A percentile compares a stretch with the other conserved stretches of the same genome.
Conservation (phyloP, 1,140 invertebrate genomes). For the Hycleus phaleratus region DNA sequence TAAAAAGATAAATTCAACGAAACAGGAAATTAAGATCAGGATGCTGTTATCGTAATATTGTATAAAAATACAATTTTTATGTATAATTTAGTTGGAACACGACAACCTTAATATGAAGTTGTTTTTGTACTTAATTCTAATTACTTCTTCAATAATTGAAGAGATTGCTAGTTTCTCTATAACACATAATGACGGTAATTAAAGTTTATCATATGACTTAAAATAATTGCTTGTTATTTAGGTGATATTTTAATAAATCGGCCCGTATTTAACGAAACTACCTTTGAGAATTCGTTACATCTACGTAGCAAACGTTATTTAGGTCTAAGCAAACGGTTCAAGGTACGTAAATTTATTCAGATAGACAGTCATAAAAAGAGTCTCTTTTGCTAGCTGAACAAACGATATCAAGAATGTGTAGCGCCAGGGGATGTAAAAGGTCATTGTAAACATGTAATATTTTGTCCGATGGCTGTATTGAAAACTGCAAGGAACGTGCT, state of each 20-base stretch:
- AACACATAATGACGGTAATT: too few relatives aligned
- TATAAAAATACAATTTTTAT: too few relatives aligned
- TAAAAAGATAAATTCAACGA: too few relatives aligned
- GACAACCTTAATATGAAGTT: too few relatives aligned
- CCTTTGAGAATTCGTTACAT: constrained; percentile 9
- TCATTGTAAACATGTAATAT: constrained; percentile 54
- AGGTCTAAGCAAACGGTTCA: constrained; percentile 31
- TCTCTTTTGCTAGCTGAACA: constrained; percentile 38
- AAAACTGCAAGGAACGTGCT: constrained; percentile 49
- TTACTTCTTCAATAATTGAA: too few relatives aligned
- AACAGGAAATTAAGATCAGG: too few relatives aligned
- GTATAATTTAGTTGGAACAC: too few relatives aligned
- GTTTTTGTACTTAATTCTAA: too few relatives aligned
- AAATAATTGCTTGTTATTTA: neutral
- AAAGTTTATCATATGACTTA: too few relatives aligned
- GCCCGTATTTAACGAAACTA: neutral
- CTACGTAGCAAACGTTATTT: constrained; percentile 29
- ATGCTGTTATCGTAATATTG: too few relatives aligned
- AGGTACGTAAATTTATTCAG: constrained; percentile 23
- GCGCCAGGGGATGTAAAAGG: constrained; percentile 52
- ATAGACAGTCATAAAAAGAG: neutral
- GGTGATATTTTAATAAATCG: neutral
- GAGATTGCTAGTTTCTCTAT: too few relatives aligned
- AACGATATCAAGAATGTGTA: constrained; percentile 51
- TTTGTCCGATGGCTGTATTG: constrained; percentile 55